phyloP scores from a whole-genome alignment of 2,797 vertebrate species.

The Sorex maritimensis region DNA sequence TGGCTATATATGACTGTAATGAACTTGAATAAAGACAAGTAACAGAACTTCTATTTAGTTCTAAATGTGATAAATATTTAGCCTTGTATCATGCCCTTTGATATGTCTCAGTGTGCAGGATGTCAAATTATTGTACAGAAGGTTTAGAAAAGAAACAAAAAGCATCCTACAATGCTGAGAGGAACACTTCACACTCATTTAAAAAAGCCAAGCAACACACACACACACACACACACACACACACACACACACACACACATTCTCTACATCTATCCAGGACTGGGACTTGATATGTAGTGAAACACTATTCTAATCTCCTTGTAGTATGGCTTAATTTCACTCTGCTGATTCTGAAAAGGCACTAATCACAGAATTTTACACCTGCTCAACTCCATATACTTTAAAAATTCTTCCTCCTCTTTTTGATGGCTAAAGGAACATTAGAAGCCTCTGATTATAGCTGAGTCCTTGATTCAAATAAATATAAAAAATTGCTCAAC shows the following conservation, averaged over 20 bases:
- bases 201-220: neutral
- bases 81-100: neutral
- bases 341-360: slow-evolving; percentile 54
- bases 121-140: neutral
- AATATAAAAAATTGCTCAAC: slow-evolving; percentile 47
- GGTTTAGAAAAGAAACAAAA: slow-evolving; percentile 2
- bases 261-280: neutral
- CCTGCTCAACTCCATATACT: neutral
- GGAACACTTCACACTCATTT: neutral
- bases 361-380: neutral
- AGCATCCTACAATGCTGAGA: neutral
- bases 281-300: neutral
- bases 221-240: too few relatives aligned
- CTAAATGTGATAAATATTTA: too few relatives aligned
- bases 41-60: too few relatives aligned
- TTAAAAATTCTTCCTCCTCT: slow-evolving; percentile 44
- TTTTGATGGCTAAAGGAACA: slow-evolving; percentile 14
- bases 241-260: too few relatives aligned
- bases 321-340: slow-evolving; percentile 28
- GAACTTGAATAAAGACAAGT: too few relatives aligned
- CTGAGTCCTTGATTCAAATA: slow-evolving; percentile 23
- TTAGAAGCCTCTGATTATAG: slow-evolving; percentile 2
- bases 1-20: too few relatives aligned
- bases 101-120: neutral
- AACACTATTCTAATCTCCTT: slow-evolving; percentile 24